Percentiles rank a stretch among this genome's conserved stretches.
Evolutionary conservation across 2,888 invertebrate species (phyloP).

Genomic region (Drosophila setosimentum): DNA sequence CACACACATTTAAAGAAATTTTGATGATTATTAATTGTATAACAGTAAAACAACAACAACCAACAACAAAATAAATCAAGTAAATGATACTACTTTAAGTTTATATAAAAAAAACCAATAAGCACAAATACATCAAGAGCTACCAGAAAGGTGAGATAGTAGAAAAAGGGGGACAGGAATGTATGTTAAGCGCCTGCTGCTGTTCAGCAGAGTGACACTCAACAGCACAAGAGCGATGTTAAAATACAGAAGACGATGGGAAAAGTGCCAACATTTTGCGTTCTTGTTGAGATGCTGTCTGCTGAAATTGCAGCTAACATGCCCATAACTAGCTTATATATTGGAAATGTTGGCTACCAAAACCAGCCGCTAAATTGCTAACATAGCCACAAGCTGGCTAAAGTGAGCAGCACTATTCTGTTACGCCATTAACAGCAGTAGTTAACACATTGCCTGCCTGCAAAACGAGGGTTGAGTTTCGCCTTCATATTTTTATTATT

Average conservation of each 20-base stretch:
- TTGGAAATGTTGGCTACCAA: not conserved
- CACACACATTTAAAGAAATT: constrained; percentile 73
- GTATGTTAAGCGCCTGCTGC: too few relatives aligned
- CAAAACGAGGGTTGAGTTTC: constrained; percentile 35
- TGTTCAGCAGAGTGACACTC: not conserved
- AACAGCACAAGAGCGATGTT: not conserved
- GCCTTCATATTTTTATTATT: constrained; percentile 38
- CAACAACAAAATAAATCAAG: constrained; percentile 70
- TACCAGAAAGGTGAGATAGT: constrained; percentile 6
- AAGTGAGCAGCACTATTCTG: constrained; percentile 28
- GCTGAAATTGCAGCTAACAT: not conserved
- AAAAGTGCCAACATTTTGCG: not conserved
- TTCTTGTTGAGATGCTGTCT: not conserved
- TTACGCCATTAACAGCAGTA: constrained; percentile 45
- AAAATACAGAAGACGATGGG: not conserved
- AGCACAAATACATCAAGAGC: constrained; percentile 43
- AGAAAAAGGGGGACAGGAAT: not conserved
- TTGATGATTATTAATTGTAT: constrained; percentile 79
- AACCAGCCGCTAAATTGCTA: not conserved
- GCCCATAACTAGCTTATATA: not conserved
- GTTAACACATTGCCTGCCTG: constrained; percentile 15
- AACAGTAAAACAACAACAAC: constrained; percentile 75
- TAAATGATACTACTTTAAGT: constrained; percentile 77
- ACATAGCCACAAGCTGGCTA: not conserved
- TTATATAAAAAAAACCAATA: constrained; percentile 61